A percentile compares a stretch with the other conserved stretches of the same genome.
Conservation (phyloP, 1,140 invertebrate genomes). For the Orchesella cincta region DNA sequence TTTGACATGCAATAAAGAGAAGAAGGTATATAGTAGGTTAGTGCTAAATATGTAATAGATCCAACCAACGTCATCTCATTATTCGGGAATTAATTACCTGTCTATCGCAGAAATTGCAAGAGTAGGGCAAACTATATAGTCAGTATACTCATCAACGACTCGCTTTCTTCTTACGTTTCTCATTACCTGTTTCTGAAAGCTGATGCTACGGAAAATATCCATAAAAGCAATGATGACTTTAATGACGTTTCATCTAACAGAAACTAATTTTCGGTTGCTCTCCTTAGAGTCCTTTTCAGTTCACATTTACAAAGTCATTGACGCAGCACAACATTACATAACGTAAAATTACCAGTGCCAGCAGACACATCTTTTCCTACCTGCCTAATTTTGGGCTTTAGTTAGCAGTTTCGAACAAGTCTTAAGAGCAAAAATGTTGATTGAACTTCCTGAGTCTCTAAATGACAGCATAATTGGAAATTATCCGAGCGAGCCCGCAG, state of each 20-base stretch:
- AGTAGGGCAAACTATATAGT: no score
- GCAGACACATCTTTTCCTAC: neutral
- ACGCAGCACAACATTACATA: neutral
- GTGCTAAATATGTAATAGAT: no score
- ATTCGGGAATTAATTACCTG: conserved; percentile 5
- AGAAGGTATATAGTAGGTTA: no score
- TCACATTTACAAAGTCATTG: neutral
- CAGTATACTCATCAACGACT: no score
- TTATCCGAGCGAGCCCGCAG: no score
- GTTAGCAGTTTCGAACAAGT: neutral
- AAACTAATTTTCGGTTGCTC: neutral
- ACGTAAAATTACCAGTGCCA: neutral
- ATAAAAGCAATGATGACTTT: neutral
- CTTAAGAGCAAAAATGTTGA: neutral
- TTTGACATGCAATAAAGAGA: no score
- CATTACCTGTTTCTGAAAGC: neutral
- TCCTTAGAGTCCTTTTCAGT: no score
- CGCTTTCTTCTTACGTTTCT: neutral
- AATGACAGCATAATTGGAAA: neutral
- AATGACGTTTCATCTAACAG: neutral
- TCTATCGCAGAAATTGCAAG: neutral
- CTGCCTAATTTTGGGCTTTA: neutral
- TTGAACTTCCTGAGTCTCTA: neutral
- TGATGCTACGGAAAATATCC: neutral
- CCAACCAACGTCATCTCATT: neutral